Base-by-base conservation (phyloP, 2,888 invertebrate genomes). In the Tachina grossa region DNA sequence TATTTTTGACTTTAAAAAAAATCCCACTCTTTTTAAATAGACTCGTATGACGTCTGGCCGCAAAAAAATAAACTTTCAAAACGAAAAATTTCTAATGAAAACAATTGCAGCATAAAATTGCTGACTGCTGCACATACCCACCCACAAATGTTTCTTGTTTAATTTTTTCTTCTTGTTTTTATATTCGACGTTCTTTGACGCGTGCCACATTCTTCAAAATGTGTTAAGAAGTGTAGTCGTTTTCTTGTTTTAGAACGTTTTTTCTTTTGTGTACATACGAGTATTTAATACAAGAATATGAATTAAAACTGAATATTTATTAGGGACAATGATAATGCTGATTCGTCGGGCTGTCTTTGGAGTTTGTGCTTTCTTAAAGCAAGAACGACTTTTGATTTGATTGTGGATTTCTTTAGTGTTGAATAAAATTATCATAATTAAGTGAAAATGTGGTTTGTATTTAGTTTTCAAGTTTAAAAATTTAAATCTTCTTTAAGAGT, bases 171-270 rank as follows among this genome's bases (percentile, higher is more conserved):
- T 16, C 3, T 47, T 9, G 59, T 31, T 31, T 31, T 6, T 31
- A 31, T 31, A 6, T 53, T 43, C 19, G 1, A 31, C 9, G 49
- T 66, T 61, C 19, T 61, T n/a, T 71, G 84, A 72, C 84, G 66
- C 81, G 76, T 77, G 80, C 61, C 84, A 59, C 66, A 74, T 68
- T 55, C 68, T 71, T 22, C 14, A 51, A 51, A 72, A 65, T 57
- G 13, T 49, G 39, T 49, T 65, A 55, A 65, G 63, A 55, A 65
- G 63, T 49, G 55, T 31, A 72, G 72, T 65, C 55, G 41, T 41
- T 11, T 31, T 74, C 68, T 59, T 11, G n/a, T 45, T 72, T 49
- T 19, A 39, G 31, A 55, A 22, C 49, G 13, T 41, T 63, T 72
- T 45, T 55, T 22, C 3, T 8, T 74, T 19, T 14, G 14, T 65